Base-by-base conservation (phyloP, 2,797 vertebrate species). In the Strix occidentalis region DNA sequence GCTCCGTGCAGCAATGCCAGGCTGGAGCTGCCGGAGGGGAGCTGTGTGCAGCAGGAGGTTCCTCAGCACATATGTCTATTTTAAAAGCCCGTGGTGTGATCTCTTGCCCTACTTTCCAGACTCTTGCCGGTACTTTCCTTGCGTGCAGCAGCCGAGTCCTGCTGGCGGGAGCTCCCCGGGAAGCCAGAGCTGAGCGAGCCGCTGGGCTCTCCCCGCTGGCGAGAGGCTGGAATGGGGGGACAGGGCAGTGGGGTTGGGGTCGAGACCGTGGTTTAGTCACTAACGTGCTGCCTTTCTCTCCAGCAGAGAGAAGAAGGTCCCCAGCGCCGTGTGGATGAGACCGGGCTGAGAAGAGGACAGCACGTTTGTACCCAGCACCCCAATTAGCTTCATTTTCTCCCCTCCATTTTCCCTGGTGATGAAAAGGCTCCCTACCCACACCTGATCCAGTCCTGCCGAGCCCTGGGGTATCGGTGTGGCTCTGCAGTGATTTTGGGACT, bases 21-120 rank as follows among this genome's bases (percentile, higher is more conserved):
- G 87, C 77, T 89, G 91, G 91, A 92, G 91, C 58, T 94, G 92
- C 79, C 19, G 29, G 92, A 82, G 90, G 82, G 88, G 71, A 87
- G 58, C 69, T 92, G 95, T 25, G 89, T 86, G 91, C 58, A 8
- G 93, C 63, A 35, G 93, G 93, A 84, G 91, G 87, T 82, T 95
- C 94, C 87, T 79, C 87, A 54, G 93, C 93, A 65, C 89, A 70
- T 92, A 92, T 85, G 93, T 87, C 96, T 93, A 87, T 95, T 95
- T 95, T 93, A 89, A 92, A 95, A 95, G 87, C 91, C 76, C 78
- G 46, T 94, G 91, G 96, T 37, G 93, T 91, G 92, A 89, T 94
- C 91, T 82, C 95, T 93, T 84, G 95, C 95, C 95, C 95, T 95
- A 94, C 93, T 95, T 96, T 89, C 90, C 91, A 78, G 94, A 90